Percentiles rank a stretch among this genome's conserved stretches.
Conservation (phyloP, 2,888 invertebrate species). For the Melieria picta region DNA sequence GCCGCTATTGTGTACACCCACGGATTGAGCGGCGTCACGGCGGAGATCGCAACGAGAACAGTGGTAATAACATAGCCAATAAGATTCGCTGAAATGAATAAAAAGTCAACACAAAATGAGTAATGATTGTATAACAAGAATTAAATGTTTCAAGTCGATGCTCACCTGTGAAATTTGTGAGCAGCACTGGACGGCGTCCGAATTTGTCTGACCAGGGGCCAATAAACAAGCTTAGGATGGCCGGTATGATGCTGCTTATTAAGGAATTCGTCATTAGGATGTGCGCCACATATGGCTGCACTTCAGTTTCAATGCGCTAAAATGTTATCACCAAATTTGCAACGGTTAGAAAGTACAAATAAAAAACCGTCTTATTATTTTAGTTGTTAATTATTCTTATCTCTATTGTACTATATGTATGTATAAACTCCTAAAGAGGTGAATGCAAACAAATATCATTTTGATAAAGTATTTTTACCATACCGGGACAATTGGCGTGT, state of each 20-base stretch:
- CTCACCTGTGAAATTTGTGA: slow-evolving; percentile 72
- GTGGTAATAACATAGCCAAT: slow-evolving; percentile 48
- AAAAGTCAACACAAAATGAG: too few species aligned
- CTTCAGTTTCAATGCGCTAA: slow-evolving; percentile 66
- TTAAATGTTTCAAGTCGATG: neutral
- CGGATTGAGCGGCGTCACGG: slow-evolving; percentile 51
- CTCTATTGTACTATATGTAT: too few species aligned
- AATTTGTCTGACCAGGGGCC: slow-evolving; percentile 85
- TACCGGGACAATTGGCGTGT: too few species aligned
- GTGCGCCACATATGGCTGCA: slow-evolving; percentile 74
- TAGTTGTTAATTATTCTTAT: too few species aligned
- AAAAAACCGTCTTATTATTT: too few species aligned
- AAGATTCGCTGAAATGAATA: slow-evolving; percentile 51
- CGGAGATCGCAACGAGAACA: slow-evolving; percentile 49
- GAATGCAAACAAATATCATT: too few species aligned
- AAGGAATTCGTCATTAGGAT: slow-evolving; percentile 73
- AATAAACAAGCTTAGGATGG: slow-evolving; percentile 75
- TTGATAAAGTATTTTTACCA: too few species aligned
- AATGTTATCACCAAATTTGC: slow-evolving; percentile 29
- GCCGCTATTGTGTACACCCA: slow-evolving; percentile 67
- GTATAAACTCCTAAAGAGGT: too few species aligned
- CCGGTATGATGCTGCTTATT: slow-evolving; percentile 74
- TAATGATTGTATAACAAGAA: neutral
- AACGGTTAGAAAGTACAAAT: too few species aligned
- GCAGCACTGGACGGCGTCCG: slow-evolving; percentile 77